Conservation (phyloP, 2,113 vertebrate species). For the Ceratotherium simum region DNA sequence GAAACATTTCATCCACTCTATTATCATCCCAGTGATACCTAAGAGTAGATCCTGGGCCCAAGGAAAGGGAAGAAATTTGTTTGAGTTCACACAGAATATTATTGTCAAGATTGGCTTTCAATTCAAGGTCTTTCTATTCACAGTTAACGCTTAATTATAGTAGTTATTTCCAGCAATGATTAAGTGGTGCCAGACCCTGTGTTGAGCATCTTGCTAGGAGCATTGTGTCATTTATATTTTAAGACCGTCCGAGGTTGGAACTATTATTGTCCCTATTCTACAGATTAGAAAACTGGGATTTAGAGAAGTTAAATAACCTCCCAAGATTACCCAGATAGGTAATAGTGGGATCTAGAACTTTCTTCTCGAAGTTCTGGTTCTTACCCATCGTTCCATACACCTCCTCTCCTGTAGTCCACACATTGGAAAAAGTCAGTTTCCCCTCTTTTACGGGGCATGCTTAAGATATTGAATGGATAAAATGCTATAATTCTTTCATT, state of each 20-base stretch:
- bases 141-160: background rate
- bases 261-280: background rate
- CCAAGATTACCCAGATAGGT: background rate
- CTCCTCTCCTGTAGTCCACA: background rate
- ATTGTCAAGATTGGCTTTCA: background rate
- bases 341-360: background rate
- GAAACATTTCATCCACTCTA: background rate
- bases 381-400: background rate
- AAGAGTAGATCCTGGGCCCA: background rate
- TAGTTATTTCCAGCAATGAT: background rate
- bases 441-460: background rate
- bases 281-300: background rate
- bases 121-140: background rate
- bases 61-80: background rate
- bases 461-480: constrained; percentile 12
- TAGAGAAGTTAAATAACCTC: background rate
- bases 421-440: background rate
- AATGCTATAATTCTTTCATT: constrained; percentile 25
- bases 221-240: background rate
- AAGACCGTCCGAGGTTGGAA: background rate
- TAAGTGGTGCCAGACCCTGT: background rate
- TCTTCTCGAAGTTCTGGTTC: background rate
- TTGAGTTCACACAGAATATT: background rate
- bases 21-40: background rate
- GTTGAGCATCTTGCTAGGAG: background rate